Evolutionary conservation across 2,888 invertebrate genomes (phyloP), one percentile per base, ranked within the genome.

Genomic region (Cenopis cana): DNA sequence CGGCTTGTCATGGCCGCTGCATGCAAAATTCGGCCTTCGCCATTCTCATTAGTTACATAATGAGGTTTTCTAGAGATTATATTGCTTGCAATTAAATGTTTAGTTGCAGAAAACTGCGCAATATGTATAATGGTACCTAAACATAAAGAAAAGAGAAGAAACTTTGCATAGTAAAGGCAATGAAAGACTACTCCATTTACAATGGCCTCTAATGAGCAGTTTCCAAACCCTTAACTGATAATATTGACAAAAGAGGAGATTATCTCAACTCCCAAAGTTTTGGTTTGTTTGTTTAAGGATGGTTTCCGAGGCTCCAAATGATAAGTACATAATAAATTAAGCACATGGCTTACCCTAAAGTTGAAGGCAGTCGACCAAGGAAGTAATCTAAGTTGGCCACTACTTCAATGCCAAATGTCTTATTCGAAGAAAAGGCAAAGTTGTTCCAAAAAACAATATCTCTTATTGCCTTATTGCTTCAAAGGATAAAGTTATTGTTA

Each of bases 1-100:
- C 87, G 76, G 81, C 82, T 68, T 77, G 80, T 85, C 87, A 86
- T 86, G 84, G 73, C 79, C 69, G 74, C 69, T 76, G 79, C 79
- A 79, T 81, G 77, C 78, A 76, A 78, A 81, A 80, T 76, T 80
- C 77, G 82, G 81, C 84, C 86, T 85, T 84, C 80, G 81, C 78
- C 74, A 78, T 84, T 82, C 82, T 82, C 80, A 80, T 78, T 81
- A 79, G 14, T 10, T 82, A 81, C 82, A 81, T 82, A 79, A 33
- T 33, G 33, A 78, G 84, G 83, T 82, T 55, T 55, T 54, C 33
- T 33, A 33, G 0, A 8, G 33, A 33, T 33, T 33, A 24, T 33
- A 33, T 24, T 14, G n/a, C 8, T 8, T 29, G 24, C 24, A 24
- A n/a, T 29, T 24, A 14, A 8, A 54, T 54, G 24, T 14, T 24